Base-by-base conservation (phyloP, 2,113 vertebrate species). In the Grammomys dolichurus region DNA sequence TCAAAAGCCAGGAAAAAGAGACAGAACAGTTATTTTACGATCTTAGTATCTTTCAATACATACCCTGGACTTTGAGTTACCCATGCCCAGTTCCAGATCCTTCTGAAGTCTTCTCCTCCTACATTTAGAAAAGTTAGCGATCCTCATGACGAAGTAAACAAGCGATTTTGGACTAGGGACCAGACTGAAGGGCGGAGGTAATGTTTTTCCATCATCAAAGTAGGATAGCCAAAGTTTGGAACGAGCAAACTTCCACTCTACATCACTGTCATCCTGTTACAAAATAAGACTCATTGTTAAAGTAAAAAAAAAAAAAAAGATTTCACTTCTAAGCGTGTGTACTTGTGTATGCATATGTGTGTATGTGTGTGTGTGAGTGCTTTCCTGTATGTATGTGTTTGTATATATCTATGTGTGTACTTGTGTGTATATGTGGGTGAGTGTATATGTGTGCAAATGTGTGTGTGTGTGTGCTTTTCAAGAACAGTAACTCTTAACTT, bases 171-270 rank as follows among this genome's bases (percentile, higher is more conserved):
- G 99, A 93, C 99, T 99, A 26, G 99, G 99, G 76, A 99, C 99
- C 69, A 99, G 98, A 97, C 99, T 99, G 98, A 99, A 99, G 0
- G 99, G 99, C 40, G 99, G 99, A 67, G 99, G 99, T 73, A 99
- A 98, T 0, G 99, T 99, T 96, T 99, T 99, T 10, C 99, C 99
- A 82, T 99, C 99, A 97, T 99, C 99, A 95, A 99, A 99, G 96
- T 99, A 99, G 0, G 99, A 99, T 51, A 99, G 96, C 99, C 99
- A 99, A 63, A 99, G 99, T 94, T 99, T 99, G 24, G 99, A 99
- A 56, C 99, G 98, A 36, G 99, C 99, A 51, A 99, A 99, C 94
- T 99, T 99, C 99, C 99, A 99, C 90, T 99, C 99, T 36, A 99
- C 99, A 8, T 99, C 99, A 67, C 99, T 99, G 97, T 99, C 99